Evolutionary conservation across 2,113 vertebrate species (phyloP), one percentile per base, ranked within the genome.

Genomic region (Saiga tatarica): DNA sequence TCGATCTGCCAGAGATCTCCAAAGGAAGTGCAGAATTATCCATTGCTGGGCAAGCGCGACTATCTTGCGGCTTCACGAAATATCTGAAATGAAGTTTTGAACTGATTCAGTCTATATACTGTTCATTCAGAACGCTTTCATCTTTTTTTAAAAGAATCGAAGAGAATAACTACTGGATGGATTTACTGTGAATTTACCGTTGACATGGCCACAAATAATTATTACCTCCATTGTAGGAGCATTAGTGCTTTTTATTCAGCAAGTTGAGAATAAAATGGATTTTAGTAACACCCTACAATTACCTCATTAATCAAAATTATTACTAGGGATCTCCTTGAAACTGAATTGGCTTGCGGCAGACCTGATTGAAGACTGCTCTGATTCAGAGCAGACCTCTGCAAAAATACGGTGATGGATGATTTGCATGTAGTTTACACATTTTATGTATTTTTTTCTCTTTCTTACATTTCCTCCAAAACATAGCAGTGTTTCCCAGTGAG

Each of bases 231-330:
- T 86, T 33, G 55, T 85, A 85, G 97, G 50, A 60, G 59, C 85
- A 92, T 87, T 78, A 74, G 47, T 95, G 23, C 13, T 52, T 94
- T 97, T 53, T 87, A 52, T 28, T 92, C 78, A 95, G 74, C 86
- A 92, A 55, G 87, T 89, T 82, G 94, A 91, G 76, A 96, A 67
- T 55, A 42, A 95, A 88, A 85, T 85, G 47, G 67, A 81, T 96
- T 97, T 96, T 85, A 76, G 57, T 47, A 91, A 60, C 82, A 90
- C 45, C 21, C 94, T 82, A 15, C 28, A 89, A 92, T 96, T 93
- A 96, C 81, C 57, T 60, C 84, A 87, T 87, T 96, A 95, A 94
- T 88, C 96, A 91, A 82, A 90, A 71, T 83, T 21, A 85, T 95
- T 86, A 10, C 47, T 15, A 94, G 36, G 33, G 36, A 83, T 91